Conservation (phyloP, 2,113 vertebrate species). For the Cyphomyrus plagiostoma region DNA sequence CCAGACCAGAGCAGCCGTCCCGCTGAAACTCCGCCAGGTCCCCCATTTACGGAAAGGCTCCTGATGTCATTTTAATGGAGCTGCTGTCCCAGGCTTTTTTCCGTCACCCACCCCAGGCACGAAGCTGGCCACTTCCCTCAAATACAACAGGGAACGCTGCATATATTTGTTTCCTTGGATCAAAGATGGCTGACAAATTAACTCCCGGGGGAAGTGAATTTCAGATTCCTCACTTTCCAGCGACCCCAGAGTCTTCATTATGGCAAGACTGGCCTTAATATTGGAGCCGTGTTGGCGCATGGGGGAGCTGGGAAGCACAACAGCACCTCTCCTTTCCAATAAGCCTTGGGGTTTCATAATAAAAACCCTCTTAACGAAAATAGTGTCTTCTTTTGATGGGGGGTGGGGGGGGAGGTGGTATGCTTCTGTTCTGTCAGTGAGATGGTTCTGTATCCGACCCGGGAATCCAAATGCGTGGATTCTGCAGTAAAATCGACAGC, state of each 20-base stretch:
- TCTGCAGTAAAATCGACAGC: not conserved
- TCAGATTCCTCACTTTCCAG: conserved; percentile 25
- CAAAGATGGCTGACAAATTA: conserved; percentile 57
- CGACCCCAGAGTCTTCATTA: conserved; percentile 60
- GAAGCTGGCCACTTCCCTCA: conserved; percentile 40
- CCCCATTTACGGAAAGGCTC: not conserved
- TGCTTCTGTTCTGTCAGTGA: conserved; percentile 9
- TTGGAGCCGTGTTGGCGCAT: conserved; percentile 54
- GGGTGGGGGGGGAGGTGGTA: conserved; percentile 39
- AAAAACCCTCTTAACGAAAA: conserved; percentile 39
- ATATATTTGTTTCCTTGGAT: conserved; percentile 57
- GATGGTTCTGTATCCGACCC: not conserved
- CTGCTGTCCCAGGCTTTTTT: conserved; percentile 2
- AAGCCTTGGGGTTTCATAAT: conserved; percentile 43
- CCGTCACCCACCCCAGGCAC: not conserved
- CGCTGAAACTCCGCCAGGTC: not conserved
- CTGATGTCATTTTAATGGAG: conserved; percentile 18
- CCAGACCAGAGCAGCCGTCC: not conserved
- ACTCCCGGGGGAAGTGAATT: conserved; percentile 44
- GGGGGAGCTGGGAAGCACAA: conserved; percentile 43
- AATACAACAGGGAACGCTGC: conserved; percentile 43
- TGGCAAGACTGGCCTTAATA: conserved; percentile 59
- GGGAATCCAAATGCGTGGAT: not conserved
- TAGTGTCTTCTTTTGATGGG: conserved; percentile 41
- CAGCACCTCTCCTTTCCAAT: conserved; percentile 32